Conservation (phyloP, 2,888 invertebrate species). For the Heliconius ethilla region DNA sequence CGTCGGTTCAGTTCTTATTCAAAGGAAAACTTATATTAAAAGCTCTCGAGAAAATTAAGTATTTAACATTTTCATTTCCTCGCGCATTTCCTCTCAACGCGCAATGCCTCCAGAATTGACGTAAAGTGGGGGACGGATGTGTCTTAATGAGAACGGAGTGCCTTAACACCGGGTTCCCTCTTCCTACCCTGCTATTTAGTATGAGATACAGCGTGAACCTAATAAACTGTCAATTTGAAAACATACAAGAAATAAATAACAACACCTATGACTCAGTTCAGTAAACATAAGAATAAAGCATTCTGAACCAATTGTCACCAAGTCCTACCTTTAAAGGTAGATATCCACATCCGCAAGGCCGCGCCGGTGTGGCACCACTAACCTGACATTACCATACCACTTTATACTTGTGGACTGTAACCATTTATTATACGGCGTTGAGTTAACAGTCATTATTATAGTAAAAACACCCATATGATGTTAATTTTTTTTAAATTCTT, state of each 20-base stretch:
- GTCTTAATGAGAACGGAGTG: too few relatives aligned
- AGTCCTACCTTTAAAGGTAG: constrained; percentile 51
- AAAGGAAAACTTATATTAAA: background rate
- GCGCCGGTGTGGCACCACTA: constrained; percentile 33
- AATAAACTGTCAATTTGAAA: background rate
- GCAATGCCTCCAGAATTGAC: too few relatives aligned
- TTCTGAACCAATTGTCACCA: constrained; percentile 48
- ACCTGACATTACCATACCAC: constrained; percentile 3
- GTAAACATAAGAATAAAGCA: constrained; percentile 28
- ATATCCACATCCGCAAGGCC: constrained; percentile 40
- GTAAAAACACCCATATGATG: background rate
- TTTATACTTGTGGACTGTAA: background rate
- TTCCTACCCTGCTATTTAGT: too few relatives aligned
- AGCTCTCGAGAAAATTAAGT: too few relatives aligned
- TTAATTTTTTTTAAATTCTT: too few relatives aligned
- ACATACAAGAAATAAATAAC: background rate
- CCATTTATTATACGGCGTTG: background rate
- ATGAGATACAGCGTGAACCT: too few relatives aligned
- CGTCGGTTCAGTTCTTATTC: too few relatives aligned
- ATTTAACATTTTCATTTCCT: too few relatives aligned
- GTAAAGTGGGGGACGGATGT: too few relatives aligned
- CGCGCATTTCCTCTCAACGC: too few relatives aligned
- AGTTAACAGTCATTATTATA: background rate
- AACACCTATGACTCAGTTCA: background rate
- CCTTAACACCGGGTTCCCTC: too few relatives aligned